Base-by-base conservation (phyloP, 1,140 invertebrate species). In the Plodia interpunctella region DNA sequence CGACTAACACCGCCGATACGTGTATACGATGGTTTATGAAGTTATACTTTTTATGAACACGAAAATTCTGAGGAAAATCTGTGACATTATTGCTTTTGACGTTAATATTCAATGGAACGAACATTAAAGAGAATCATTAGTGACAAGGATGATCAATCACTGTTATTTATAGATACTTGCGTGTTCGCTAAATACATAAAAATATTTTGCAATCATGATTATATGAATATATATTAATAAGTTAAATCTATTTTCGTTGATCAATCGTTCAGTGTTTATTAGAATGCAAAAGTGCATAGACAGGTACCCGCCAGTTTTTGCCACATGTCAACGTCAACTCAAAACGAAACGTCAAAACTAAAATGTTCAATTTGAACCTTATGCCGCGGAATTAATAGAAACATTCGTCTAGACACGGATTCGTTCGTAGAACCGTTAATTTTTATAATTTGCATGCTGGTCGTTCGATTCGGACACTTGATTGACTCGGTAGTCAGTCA, bases 401-500 rank as follows among this genome's bases (percentile, higher is more conserved):
- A 59, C 21, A 49, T 63, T 35, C 20, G 17, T 38, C 28, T 35
- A 19, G 52, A 54, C 35, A 50, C 15, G 13, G 11, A 13, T 25
- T 53, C 51, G 21, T 25, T 53, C 20, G 51, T 49, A 15, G 38
- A 21, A 49, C 56, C 59, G 62, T 66, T 74, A 67, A 87, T 77
- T 83, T 79, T 80, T 80, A 72, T 73, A 59, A 74, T 68, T 72
- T 72, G 56, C 76, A 76, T 69, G 67, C 55, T 57, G 73, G 59
- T 68, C 59, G 67, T 78, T 80, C 72, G 76, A 84, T 83, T 74
- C 74, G 68, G 72, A 70, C 72, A 61, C 56, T 60, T 79, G 80
- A 85, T 83, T 82, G 81, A 72, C 65, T 72, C 65, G 69, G 80
- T 72, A 78, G 81, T 84, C 81, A 84, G 82, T 84, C 76, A 78